Evolutionary conservation across 2,888 invertebrate species (phyloP).

Genomic region (Heteropelma amictum): DNA sequence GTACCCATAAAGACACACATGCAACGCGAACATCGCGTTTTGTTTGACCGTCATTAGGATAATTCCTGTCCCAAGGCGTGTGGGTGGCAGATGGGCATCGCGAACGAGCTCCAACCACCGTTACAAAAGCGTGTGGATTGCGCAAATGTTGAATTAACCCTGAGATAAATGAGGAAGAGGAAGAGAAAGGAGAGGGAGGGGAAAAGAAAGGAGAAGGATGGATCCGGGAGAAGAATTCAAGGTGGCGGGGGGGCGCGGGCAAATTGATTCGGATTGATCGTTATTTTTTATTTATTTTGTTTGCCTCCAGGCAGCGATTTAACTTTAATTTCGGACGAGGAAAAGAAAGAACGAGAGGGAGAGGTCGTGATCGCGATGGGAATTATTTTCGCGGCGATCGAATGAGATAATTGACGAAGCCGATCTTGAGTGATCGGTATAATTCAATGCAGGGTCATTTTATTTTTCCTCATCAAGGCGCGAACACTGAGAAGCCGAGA

Average conservation of each 20-base stretch:
- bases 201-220: not conserved
- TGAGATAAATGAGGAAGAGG: slow-evolving; percentile 50
- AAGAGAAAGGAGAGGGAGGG: slow-evolving; percentile 14
- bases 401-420: too few species aligned
- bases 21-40: slow-evolving; percentile 25
- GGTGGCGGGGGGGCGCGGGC: slow-evolving; percentile 9
- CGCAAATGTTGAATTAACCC: slow-evolving; percentile 68
- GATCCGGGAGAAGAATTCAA: slow-evolving; percentile 22
- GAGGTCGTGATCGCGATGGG: too few species aligned
- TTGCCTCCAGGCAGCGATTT: slow-evolving; percentile 8
- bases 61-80: slow-evolving; percentile 73
- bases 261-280: slow-evolving; percentile 44
- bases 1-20: not conserved
- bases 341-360: not conserved
- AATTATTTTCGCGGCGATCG: too few species aligned
- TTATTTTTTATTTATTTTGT: not conserved
- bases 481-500: too few species aligned
- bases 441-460: too few species aligned
- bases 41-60: slow-evolving; percentile 71
- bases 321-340: not conserved
- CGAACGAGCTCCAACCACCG: slow-evolving; percentile 43
- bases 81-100: slow-evolving; percentile 72
- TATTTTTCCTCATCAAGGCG: too few species aligned
- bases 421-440: too few species aligned
- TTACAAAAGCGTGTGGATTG: slow-evolving; percentile 64